phyloP scores from a whole-genome alignment of 2,113 vertebrate genomes.

The Phyllostomus discolor region DNA sequence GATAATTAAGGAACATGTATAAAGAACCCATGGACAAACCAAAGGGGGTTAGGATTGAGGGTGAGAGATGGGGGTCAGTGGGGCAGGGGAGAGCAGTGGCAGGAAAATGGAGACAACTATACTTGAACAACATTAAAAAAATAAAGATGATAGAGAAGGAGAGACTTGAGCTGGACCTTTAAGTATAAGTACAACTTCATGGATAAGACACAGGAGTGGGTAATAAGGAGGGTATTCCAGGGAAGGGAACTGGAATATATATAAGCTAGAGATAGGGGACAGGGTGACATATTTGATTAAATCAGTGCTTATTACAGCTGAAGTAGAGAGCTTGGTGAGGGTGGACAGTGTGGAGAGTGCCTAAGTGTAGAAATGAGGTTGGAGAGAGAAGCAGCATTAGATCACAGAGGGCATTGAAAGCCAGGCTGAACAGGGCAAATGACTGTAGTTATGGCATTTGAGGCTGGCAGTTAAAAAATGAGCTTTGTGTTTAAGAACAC shows the following conservation, averaged over 20 bases:
- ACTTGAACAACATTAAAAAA: not conserved
- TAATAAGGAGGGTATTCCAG: not conserved
- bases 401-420: not conserved
- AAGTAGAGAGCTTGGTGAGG: not conserved
- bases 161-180: not conserved
- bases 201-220: not conserved
- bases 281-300: not conserved
- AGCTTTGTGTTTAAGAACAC: not conserved
- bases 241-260: not conserved
- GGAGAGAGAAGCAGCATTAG: not conserved
- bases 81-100: no score
- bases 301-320: not conserved
- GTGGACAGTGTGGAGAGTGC: not conserved
- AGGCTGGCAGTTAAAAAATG: not conserved
- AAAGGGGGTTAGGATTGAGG: no score
- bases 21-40: no score
- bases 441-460: not conserved
- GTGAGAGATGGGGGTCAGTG: no score
- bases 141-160: not conserved
- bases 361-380: not conserved
- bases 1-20: no score
- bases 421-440: not conserved
- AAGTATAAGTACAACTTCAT: not conserved
- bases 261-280: not conserved
- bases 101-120: no score